Percentiles rank a stretch among this genome's conserved stretches.
Conservation (phyloP, 1,140 invertebrate genomes). For the Pararge aegeria region DNA sequence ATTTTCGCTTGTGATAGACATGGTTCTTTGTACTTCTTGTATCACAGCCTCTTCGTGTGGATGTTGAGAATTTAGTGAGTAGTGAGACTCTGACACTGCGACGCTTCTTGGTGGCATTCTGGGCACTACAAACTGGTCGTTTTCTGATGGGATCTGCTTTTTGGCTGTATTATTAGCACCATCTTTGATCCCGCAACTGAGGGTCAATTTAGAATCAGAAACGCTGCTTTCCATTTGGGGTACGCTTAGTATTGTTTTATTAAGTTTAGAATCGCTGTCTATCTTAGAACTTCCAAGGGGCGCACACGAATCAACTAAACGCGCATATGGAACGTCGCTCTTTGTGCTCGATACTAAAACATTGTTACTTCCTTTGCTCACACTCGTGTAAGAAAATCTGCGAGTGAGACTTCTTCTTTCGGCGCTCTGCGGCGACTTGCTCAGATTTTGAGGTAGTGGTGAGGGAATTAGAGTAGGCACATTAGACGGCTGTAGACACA, state of each 20-base stretch:
- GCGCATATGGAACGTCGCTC: conserved; percentile 89
- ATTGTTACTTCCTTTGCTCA: conserved; percentile 72
- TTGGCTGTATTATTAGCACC: conserved; percentile 41
- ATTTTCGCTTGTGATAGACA: conserved; percentile 93
- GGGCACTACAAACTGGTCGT: conserved; percentile 51
- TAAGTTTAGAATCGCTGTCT: conserved; percentile 89
- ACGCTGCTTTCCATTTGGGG: conserved; percentile 85
- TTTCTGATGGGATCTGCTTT: conserved; percentile 51
- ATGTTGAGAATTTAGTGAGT: conserved; percentile 81
- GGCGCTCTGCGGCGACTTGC: conserved; percentile 62
- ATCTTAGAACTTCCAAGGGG: conserved; percentile 81
- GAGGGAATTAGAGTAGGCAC: conserved; percentile 68
- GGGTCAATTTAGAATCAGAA: conserved; percentile 89
- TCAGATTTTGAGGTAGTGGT: conserved; percentile 62
- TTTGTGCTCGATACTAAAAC: conserved; percentile 66
- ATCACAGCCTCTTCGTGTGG: conserved; percentile 77
- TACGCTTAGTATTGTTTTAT: conserved; percentile 79
- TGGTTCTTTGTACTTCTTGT: conserved; percentile 87
- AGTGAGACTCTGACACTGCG: conserved; percentile 82
- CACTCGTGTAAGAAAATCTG: conserved; percentile 84
- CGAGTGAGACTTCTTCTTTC: conserved; percentile 80
- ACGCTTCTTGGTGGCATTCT: conserved; percentile 71
- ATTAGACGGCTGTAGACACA: conserved; percentile 86
- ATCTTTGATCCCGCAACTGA: conserved; percentile 70
- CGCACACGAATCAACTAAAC: conserved; percentile 83